Evolutionary conservation across 2,797 vertebrate species (phyloP), one percentile per base, ranked within the genome.

Genomic region (Sebastes itinus): DNA sequence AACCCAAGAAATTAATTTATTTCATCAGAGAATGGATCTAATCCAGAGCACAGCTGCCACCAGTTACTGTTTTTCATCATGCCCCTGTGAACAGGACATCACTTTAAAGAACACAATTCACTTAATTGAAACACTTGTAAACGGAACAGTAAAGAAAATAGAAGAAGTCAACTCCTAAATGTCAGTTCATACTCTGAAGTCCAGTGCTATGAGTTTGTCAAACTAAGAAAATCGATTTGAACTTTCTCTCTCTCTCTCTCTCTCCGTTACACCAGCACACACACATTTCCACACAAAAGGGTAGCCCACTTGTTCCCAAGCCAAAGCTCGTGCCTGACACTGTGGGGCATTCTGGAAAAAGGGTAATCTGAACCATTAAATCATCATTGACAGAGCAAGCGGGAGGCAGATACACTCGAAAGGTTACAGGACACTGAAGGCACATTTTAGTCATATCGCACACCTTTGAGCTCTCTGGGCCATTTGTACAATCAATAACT

Each of bases 51-150:
- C 63, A 35, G 78, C 74, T 68, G 66, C 77, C 54, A 87, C 72
- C 55, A 46, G 80, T 84, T 86, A 87, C 70, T 60, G 85, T 87
- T 88, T 87, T 88, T 81, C 80, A 84, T 88, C 82, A 75, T 27
- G 49, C 42, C 65, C 58, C 77, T 13, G 61, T 80, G 77, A 85
- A 81, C 81, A 78, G 83, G 86, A 75, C 62, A 84, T 85, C 73
- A 85, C 87, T 79, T 84, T 76, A 66, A 83, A 78, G 74, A 89
- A 90, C 80, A 81, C 76, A 83, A 80, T 90, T 87, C 81, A 90
- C 86, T 92, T 92, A 91, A 94, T 93, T 90, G 89, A 92, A 93
- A 93, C 89, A 81, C 84, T 87, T 87, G 84, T 89, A 90, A 90
- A 87, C 49, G 12, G 59, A 93, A 82, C 75, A 75, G 78, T 88